Conservation (phyloP, 2,113 vertebrate species). For the Bucco capensis region DNA sequence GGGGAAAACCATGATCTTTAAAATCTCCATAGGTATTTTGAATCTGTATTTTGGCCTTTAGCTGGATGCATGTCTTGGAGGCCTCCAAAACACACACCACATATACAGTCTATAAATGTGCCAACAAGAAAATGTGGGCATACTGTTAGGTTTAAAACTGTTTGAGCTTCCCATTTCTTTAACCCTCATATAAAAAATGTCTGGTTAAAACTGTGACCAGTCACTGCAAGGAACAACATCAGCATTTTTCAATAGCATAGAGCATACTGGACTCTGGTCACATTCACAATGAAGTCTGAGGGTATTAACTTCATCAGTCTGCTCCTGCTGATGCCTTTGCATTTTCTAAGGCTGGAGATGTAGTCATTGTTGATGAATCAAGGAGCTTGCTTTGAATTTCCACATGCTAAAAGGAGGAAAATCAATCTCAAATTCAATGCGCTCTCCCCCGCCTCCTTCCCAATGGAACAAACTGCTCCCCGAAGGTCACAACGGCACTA, state of each 20-base stretch:
- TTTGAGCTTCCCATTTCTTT: background rate
- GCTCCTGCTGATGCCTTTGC: constrained; percentile 19
- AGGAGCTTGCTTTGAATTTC: constrained; percentile 65
- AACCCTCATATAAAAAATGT: background rate
- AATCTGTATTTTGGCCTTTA: background rate
- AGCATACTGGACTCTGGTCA: background rate
- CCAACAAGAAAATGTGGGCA: background rate
- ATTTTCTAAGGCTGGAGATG: constrained; percentile 39
- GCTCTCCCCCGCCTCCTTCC: constrained; percentile 40
- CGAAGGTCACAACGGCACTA: constrained; percentile 54
- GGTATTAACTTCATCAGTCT: constrained; percentile 45
- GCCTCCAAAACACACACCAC: background rate
- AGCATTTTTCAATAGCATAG: background rate
- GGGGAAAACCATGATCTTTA: background rate
- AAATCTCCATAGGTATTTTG: background rate
- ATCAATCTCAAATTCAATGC: constrained; percentile 67
- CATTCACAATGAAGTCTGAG: constrained; percentile 1
- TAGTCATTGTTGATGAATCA: constrained; percentile 53
- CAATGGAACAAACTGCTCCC: constrained; percentile 58
- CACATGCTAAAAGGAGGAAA: constrained; percentile 64
- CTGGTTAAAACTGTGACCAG: background rate
- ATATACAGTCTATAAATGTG: accelerated
- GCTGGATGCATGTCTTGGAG: background rate
- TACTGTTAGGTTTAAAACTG: background rate
- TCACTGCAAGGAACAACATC: background rate